These are phyloP conservation scores for Eulemur mongoz DNA, from an alignment of 2,797 vertebrate species.

Conservation along the genomic window DNA sequence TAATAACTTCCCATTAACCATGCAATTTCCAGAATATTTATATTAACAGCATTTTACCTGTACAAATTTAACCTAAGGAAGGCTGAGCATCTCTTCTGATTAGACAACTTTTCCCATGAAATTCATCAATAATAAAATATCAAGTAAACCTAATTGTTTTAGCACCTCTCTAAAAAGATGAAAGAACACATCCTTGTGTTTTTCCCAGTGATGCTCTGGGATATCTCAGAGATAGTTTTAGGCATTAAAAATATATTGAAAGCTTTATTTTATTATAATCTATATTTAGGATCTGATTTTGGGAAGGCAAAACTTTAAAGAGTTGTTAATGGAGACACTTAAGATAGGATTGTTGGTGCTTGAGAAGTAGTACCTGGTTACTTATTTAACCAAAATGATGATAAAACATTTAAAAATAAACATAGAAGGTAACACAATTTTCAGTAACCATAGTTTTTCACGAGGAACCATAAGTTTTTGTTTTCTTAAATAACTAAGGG, in stretches of 20 bases:
- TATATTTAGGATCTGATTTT: background rate
- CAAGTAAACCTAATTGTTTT: background rate
- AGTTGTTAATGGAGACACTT: background rate
- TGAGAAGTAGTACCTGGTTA: background rate
- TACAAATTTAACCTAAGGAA: background rate
- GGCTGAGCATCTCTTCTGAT: background rate
- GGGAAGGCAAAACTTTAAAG: background rate
- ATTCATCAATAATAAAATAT: background rate
- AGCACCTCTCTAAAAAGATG: background rate
- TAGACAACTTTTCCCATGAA: background rate
- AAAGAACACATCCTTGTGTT: background rate
- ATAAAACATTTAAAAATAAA: background rate
- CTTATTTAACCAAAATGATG: background rate
- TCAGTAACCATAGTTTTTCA: background rate
- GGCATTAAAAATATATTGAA: background rate
- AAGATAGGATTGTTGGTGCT: background rate
- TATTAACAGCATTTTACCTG: constrained; percentile 16
- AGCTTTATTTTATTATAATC: background rate
- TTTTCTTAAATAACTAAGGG: constrained; percentile 4
- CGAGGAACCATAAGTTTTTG: background rate
- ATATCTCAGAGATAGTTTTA: background rate
- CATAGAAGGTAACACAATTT: background rate
- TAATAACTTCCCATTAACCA: background rate
- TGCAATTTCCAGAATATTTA: background rate
- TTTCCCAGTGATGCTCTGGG: background rate